phyloP scores from a whole-genome alignment of 1,140 invertebrate genomes.

The Colletes gigas region DNA sequence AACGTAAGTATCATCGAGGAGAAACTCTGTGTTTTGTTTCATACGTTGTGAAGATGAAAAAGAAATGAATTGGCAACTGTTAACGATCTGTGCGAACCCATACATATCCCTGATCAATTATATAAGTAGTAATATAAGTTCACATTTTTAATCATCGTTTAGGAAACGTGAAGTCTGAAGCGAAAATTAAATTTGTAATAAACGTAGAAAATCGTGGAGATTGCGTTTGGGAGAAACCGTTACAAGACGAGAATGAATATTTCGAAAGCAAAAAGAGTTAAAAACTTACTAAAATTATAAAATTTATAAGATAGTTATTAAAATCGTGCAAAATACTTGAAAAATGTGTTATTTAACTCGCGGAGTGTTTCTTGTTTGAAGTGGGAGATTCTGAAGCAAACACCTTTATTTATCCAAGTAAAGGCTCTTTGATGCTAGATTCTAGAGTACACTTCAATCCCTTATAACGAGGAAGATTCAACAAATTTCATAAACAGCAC shows the following conservation, averaged over 20 bases:
- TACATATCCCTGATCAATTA: slow-evolving; percentile 35
- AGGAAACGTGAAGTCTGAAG: slow-evolving; percentile 9
- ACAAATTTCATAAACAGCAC: too few relatives aligned
- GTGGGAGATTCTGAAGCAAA: too few relatives aligned
- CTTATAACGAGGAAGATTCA: too few relatives aligned
- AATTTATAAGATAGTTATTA: neutral
- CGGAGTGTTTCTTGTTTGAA: too few relatives aligned
- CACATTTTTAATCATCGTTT: slow-evolving; percentile 1
- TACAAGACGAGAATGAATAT: neutral
- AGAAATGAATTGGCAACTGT: neutral
- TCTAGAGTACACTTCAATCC: too few relatives aligned
- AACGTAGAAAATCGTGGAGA: neutral
- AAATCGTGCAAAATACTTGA: too few relatives aligned
- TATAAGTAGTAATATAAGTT: slow-evolving; percentile 22
- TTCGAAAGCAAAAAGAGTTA: neutral
- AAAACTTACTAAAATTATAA: neutral
- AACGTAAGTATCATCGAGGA: slow-evolving; percentile 32
- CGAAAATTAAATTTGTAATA: slow-evolving; percentile 7
- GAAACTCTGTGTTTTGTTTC: neutral
- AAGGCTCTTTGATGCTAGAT: too few relatives aligned
- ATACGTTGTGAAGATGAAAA: too few relatives aligned
- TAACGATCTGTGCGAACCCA: neutral
- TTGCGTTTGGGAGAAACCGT: slow-evolving; percentile 7
- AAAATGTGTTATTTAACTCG: too few relatives aligned
- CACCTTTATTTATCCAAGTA: too few relatives aligned